Evolutionary conservation across 2,113 vertebrate genomes (phyloP), one percentile per base, ranked within the genome.

Genomic region (Oncorhynchus mykiss): DNA sequence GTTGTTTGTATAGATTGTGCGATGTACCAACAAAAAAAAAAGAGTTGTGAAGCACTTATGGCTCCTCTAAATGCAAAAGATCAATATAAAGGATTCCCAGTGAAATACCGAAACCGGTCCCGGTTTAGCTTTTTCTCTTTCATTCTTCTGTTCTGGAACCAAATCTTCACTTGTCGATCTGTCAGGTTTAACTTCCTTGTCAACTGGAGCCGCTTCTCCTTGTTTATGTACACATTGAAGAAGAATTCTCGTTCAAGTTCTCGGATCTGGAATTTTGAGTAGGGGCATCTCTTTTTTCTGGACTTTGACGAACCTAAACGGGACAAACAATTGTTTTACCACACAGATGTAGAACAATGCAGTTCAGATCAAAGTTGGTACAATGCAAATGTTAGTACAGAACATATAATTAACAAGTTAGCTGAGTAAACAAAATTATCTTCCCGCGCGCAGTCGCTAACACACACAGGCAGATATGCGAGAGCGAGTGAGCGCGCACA

Each of bases 201-300:
- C 84, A 99, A 91, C 84, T 99, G 98, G 49, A 99, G 95, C 80
- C 98, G 96, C 91, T 99, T 99, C 89, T 99, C 98, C 94, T 99
- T 99, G 95, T 99, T 99, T 92, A 99, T 99, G 90, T 99, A 99
- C 81, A 99, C 98, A 84, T 98, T 99, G 96, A 99, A 99, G 95
- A 99, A 99, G 95, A 99, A 99, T 91, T 99, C 98, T 89, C 98
- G 94, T 95, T 99, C 98, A 94, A 99, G 96, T 96, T 99, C 97
- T 91, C 98, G 95, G 88, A 99, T 98, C 92, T 99, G 98, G 88
- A 97, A 98, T 93, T 99, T 99, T 88, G 97, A 94, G 86, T 99
- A 99, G 27, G 98, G 98, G 70, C 97, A 99, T 71, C 98, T 45
- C 39, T 70, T 70, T 49, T 70, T 70, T 8, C 68, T 45, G 9